Evolutionary conservation across 2,113 vertebrate species (phyloP), one percentile per base, ranked within the genome.

Genomic region (Corythornis madagascariensis): DNA sequence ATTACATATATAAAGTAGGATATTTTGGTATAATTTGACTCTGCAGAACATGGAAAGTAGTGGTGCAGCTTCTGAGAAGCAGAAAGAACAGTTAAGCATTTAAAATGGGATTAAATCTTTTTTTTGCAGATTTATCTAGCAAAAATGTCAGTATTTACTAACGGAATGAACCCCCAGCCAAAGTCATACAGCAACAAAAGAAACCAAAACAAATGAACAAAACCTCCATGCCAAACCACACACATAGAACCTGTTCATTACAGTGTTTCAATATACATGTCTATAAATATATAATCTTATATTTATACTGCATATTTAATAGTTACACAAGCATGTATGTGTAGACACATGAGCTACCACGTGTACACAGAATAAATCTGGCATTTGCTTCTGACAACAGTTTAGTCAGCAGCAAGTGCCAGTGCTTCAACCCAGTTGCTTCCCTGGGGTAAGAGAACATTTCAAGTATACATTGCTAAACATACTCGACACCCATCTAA

Each of bases 401-500:
- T 73, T 64, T 38, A 75, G 20, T 52, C 25, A 26, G 60, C 31
- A 83, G 43, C 69, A 86, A 73, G 4, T 73, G 42, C 21, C 57
- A 80, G 17, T 56, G 31, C 35, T 71, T 52, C n/a, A 76, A 19
- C 13, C 22, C 10, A 73, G 9, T 3, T 70, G 45, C 40, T 75
- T 81, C 12, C 9, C 13, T 16, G 28, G 3, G 43, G 16, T 87
- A 63, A 66, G 16, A 69, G 16, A 75, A 86, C 16, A 45, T 89
- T 90, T 93, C 45, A 59, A 92, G 12, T 29, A 57, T 17, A 60
- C 10, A 48, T 22, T 19, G 12, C 52, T 74, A 95, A 85, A 97
- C 98, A 48, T 97, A 99, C 99, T 93, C 99, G 98, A 95, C 98
- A 99, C 22, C 99, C 99, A 93, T 99, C 99, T 89, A 99, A 95